Evolutionary conservation across 2,888 invertebrate genomes (phyloP).

Genomic region (Pammene aurita): DNA sequence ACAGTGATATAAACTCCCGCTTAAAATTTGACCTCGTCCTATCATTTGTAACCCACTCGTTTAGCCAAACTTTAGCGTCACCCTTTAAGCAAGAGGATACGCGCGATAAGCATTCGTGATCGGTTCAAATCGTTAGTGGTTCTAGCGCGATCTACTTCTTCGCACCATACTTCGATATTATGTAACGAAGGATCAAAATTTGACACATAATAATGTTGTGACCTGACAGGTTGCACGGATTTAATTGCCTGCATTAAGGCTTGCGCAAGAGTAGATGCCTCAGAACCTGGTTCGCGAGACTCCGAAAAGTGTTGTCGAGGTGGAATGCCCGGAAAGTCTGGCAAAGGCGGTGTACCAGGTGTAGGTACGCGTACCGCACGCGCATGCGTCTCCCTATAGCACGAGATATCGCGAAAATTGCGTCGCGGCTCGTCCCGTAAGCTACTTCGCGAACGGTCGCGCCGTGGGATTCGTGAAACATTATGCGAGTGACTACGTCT

Average conservation of each 20-base stretch:
- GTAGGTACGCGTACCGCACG: no score
- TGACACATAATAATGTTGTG: conserved; percentile 39
- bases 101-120: conserved; percentile 42
- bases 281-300: no score
- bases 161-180: conserved; percentile 2
- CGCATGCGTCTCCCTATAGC: no score
- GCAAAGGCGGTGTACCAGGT: no score
- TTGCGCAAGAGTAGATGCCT: background rate
- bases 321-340: no score
- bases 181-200: conserved; percentile 38
- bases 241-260: background rate
- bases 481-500: no score
- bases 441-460: no score
- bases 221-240: background rate
- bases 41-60: conserved; percentile 10
- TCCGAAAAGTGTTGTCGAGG: no score
- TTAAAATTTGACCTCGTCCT: conserved; percentile 8
- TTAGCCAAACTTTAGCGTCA: conserved; percentile 12
- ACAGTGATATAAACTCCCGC: conserved; percentile 16
- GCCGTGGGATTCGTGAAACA: no score
- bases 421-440: no score
- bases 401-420: no score
- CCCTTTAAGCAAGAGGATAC: conserved; percentile 38
- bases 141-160: conserved; percentile 7
- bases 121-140: conserved; percentile 38